These are phyloP conservation scores for Chascanopsetta lugubris DNA, from an alignment of 2,113 vertebrate genomes.

Conservation along the genomic window DNA sequence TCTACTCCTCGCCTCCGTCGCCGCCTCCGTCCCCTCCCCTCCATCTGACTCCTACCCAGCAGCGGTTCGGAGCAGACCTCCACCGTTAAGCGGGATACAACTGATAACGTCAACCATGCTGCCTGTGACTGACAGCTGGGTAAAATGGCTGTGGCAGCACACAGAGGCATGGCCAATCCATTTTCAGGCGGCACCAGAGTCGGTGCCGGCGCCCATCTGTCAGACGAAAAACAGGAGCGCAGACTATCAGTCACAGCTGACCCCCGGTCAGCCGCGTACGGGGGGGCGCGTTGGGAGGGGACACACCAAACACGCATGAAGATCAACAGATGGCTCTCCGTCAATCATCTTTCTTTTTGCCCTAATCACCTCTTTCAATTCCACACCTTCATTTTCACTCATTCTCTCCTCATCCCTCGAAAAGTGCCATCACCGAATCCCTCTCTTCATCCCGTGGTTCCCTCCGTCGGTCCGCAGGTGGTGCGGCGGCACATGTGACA, in stretches of 20 bases:
- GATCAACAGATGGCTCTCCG: slow-evolving; percentile 74
- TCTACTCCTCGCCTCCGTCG: slow-evolving; percentile 6
- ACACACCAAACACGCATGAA: slow-evolving; percentile 67
- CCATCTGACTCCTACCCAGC: slow-evolving; percentile 38
- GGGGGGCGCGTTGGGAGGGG: slow-evolving; percentile 33
- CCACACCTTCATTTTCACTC: slow-evolving; percentile 29
- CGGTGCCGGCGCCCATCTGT: slow-evolving; percentile 68
- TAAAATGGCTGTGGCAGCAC: slow-evolving; percentile 76
- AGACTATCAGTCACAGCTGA: slow-evolving; percentile 76
- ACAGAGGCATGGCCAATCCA: slow-evolving; percentile 73
- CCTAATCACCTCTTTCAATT: slow-evolving; percentile 23
- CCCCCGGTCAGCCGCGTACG: slow-evolving; percentile 60
- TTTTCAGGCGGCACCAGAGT: slow-evolving; percentile 68
- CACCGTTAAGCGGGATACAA: slow-evolving; percentile 57
- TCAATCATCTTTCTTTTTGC: slow-evolving; percentile 45
- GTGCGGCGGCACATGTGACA: slow-evolving; percentile 23
- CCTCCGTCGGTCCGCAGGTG: slow-evolving; percentile 41
- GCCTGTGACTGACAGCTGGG: slow-evolving; percentile 75
- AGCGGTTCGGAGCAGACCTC: slow-evolving; percentile 62
- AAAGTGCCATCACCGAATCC: not conserved
- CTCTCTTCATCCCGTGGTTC: not conserved
- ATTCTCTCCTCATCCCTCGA: slow-evolving; percentile 5
- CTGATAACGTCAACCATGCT: slow-evolving; percentile 73
- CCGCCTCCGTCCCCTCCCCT: slow-evolving; percentile 8
- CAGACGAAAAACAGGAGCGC: slow-evolving; percentile 62